These are phyloP conservation scores for Eptesicus fuscus DNA, from an alignment of 2,113 vertebrate species.

Conservation along the genomic window DNA sequence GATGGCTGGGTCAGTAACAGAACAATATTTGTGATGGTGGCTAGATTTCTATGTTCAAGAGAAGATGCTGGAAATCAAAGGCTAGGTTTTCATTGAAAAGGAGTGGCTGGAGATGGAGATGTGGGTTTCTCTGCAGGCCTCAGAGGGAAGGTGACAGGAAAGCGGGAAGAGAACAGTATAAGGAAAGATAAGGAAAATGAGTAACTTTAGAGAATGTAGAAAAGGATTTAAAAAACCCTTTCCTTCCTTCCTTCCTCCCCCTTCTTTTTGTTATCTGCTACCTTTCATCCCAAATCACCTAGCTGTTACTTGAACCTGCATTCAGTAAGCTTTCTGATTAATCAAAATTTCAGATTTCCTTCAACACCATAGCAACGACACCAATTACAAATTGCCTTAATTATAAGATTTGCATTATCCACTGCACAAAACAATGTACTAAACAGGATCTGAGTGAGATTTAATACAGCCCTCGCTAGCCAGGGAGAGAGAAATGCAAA, in stretches of 20 bases:
- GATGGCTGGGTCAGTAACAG: neutral
- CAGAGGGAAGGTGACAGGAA: neutral
- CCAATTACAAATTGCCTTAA: neutral
- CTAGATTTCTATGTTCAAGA: neutral
- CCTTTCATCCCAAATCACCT: neutral
- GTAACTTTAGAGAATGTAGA: neutral
- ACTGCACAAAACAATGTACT: neutral
- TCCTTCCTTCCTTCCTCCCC: neutral
- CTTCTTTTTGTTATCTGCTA: neutral
- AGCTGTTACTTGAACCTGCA: neutral
- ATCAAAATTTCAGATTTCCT: neutral
- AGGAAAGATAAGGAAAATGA: neutral
- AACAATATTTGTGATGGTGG: neutral
- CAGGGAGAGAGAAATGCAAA: neutral
- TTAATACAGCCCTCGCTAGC: neutral
- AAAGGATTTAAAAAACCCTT: neutral
- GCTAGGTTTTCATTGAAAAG: neutral
- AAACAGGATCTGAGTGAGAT: neutral
- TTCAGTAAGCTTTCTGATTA: neutral
- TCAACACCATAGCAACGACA: neutral
- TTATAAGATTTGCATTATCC: neutral
- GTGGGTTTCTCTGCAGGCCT: neutral
- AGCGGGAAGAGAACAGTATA: neutral
- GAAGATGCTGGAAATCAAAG: neutral
- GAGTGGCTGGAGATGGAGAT: neutral